Base-by-base conservation (phyloP, 30 jellyfish, hydroid and myxozoan genomes). In the Turritopsis dohrnii region DNA sequence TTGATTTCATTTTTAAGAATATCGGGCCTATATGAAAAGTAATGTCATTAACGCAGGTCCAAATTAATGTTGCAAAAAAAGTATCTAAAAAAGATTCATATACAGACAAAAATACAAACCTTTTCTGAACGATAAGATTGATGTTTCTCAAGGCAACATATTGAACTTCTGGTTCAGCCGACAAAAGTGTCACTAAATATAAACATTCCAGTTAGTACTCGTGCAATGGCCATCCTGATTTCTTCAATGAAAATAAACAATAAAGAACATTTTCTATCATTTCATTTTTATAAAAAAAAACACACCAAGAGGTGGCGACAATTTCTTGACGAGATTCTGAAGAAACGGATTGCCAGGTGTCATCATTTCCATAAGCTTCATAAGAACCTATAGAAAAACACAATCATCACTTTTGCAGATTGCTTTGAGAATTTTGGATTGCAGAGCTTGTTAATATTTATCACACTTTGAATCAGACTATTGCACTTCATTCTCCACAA, bases 91-190 rank as follows among this genome's bases (percentile, higher is more conserved):
- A 8, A 69, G 77, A 7, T 69, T 69, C 9, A 69, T 9, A 0
- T 27, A 7, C 28, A 69, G 30, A 7, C 27, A 69, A 69, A 69
- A 0, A 9, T 7, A n/a, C 77, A 7, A 69, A 94, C 99, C 96
- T 89, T 85, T 95, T 95, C 66, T 95, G 99, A 29, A 89, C 97
- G 65, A 95, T 90, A 28, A 95, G 89, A 76, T 95, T 95, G 86
- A 95, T 95, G 89, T 95, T 95, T 81, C 99, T 74, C 75, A 95
- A 75, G 54, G 99, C 99, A 66, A 95, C 99, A 75, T 95, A 95
- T 65, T 95, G 99, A 31, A 95, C 92, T 79, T 95, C 99, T 16
- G 99, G 99, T 74, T 95, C 99, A 81, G 96, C 92, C 13, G 97
- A 89, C 86, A 95, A 79, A 71, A 95, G 90, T 53, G 99, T 89